Evolutionary conservation across 2,888 invertebrate genomes (phyloP).

Genomic region (Liposcelis brunnea): DNA sequence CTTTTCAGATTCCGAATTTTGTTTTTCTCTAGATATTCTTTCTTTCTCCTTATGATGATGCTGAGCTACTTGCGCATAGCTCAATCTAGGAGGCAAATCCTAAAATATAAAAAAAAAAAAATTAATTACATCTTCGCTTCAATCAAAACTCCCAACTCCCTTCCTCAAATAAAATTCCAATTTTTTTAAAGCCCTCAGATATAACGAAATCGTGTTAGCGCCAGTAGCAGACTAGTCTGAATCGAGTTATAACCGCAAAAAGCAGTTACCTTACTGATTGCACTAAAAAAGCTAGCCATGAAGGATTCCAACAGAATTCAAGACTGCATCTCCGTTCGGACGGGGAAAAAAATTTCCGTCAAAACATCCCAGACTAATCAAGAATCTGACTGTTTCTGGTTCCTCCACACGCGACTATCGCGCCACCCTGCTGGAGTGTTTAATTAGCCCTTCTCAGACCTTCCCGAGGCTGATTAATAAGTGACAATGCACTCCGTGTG

Average conservation of each 20-base stretch:
- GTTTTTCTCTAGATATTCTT: neutral
- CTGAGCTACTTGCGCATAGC: constrained; percentile 50
- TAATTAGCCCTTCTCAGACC: constrained; percentile 56
- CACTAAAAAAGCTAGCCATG: constrained; percentile 55
- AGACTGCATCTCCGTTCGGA: constrained; percentile 24
- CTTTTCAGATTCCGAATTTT: neutral
- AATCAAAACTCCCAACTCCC: neutral
- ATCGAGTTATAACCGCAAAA: constrained; percentile 50
- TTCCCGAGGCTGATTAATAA: constrained; percentile 47
- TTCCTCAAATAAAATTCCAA: neutral
- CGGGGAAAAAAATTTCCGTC: too few species aligned
- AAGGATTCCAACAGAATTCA: constrained; percentile 44
- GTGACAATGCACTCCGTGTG: constrained; percentile 42
- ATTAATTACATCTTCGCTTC: neutral
- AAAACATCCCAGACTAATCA: constrained; percentile 14
- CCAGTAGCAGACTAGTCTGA: constrained; percentile 70
- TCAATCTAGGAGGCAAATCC: constrained; percentile 29
- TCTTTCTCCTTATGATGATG: constrained; percentile 35
- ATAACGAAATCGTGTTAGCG: constrained; percentile 25
- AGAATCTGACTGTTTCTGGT: constrained; percentile 49
- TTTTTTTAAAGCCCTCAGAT: constrained; percentile 32
- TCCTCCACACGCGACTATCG: constrained; percentile 46
- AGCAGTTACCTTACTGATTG: constrained; percentile 49
- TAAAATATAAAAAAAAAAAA: constrained; percentile 12
- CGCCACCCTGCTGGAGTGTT: constrained; percentile 55